Percentiles rank a stretch among this genome's conserved stretches.
Conservation (phyloP, 1,140 invertebrate genomes). For the Pemphigus obesinymphae region DNA sequence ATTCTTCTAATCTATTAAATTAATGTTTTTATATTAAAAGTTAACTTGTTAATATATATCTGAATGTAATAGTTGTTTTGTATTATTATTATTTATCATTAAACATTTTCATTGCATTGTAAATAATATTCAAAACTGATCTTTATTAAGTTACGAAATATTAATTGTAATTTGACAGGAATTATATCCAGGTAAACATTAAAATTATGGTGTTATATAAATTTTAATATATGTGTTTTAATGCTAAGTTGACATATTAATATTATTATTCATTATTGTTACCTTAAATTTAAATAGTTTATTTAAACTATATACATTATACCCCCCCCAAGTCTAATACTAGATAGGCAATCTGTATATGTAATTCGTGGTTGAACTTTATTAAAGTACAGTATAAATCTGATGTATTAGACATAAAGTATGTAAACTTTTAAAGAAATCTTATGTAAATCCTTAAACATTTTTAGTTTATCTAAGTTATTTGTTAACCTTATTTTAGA, state of each 20-base stretch:
- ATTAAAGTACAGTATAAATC: conserved; percentile 5
- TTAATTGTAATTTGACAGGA: neutral
- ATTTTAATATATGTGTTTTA: neutral
- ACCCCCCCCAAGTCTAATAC: neutral
- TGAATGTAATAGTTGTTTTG: too few relatives aligned
- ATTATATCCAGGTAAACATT: neutral
- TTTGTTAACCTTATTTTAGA: conserved; percentile 19
- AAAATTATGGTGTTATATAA: neutral
- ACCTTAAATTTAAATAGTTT: conserved; percentile 37
- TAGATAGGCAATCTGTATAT: neutral
- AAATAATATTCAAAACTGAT: too few relatives aligned
- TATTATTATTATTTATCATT: too few relatives aligned
- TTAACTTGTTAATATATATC: too few relatives aligned
- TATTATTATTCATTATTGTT: conserved; percentile 39
- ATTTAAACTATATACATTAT: neutral
- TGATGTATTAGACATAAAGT: neutral
- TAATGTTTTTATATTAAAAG: too few relatives aligned
- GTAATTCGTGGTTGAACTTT: neutral
- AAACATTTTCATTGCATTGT: too few relatives aligned
- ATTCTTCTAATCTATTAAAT: too few relatives aligned
- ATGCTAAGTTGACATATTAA: conserved; percentile 22
- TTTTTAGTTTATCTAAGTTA: neutral
- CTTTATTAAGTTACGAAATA: too few relatives aligned
- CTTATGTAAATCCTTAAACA: neutral
- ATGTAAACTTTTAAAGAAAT: neutral